A percentile compares a stretch with the other conserved stretches of the same genome.
Conservation (phyloP, 92 coral and sea anemone species). For the Montipora capitata region DNA sequence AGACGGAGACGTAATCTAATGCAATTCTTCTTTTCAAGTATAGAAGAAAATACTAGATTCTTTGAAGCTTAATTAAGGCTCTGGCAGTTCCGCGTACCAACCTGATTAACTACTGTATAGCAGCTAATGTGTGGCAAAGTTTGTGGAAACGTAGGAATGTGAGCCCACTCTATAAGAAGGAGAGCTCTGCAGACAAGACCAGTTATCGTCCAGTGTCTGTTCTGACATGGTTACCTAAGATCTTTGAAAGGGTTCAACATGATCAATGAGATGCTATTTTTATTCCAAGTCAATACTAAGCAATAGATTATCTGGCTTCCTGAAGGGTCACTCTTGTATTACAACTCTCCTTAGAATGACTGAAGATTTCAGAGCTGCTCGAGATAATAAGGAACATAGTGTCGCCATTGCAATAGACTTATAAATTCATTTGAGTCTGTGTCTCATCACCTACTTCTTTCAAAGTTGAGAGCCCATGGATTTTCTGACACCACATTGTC, state of each 20-base stretch:
- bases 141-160: conserved; percentile 69
- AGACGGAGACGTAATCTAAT: too few relatives aligned
- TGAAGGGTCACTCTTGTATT: too few relatives aligned
- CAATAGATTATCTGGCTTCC: too few relatives aligned
- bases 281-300: too few relatives aligned
- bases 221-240: conserved; percentile 17
- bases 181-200: neutral
- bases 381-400: neutral
- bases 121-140: conserved; percentile 25
- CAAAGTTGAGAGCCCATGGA: too few relatives aligned
- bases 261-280: too few relatives aligned
- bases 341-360: too few relatives aligned
- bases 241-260: too few relatives aligned
- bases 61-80: conserved; percentile 24
- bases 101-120: neutral
- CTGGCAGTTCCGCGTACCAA: neutral
- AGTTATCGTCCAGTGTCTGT: conserved; percentile 53
- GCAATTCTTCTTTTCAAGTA: too few relatives aligned
- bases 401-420: neutral
- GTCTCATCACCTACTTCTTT: neutral
- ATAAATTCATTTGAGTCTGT: neutral
- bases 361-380: too few relatives aligned
- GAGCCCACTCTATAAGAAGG: conserved; percentile 53
- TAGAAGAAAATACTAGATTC: too few relatives aligned
- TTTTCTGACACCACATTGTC: neutral